phyloP scores from a whole-genome alignment of 2,797 vertebrate genomes.

The Megalops cyprinoides region DNA sequence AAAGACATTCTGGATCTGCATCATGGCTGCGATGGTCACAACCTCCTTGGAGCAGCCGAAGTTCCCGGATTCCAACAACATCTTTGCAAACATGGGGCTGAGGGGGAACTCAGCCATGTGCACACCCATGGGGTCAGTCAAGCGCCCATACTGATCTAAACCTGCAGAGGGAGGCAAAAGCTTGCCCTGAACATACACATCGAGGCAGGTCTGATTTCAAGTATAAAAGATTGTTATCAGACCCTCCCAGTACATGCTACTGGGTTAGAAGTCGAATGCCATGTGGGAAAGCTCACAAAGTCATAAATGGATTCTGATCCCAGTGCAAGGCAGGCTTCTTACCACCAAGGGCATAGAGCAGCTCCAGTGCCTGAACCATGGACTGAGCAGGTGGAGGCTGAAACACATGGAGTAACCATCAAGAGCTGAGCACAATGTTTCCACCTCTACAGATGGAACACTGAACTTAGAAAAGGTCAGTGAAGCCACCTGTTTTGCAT shows the following conservation, averaged over 20 bases:
- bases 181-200: background rate
- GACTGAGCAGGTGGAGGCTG: conserved; percentile 97
- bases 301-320: background rate
- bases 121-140: conserved; percentile 92
- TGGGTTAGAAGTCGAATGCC: too few relatives aligned
- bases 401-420: conserved; percentile 36
- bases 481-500: background rate
- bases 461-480: too few relatives aligned
- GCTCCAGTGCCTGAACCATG: conserved; percentile 97
- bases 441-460: too few relatives aligned
- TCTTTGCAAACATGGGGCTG: conserved; percentile 98
- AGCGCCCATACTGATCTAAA: conserved; percentile 90
- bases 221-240: background rate
- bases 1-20: conserved; percentile 98
- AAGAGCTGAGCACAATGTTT: background rate
- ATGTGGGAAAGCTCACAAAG: background rate
- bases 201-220: background rate
- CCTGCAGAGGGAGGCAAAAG: conserved; percentile 67
- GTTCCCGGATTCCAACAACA: conserved; percentile 96
- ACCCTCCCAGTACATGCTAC: too few relatives aligned
- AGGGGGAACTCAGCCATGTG: conserved; percentile 97
- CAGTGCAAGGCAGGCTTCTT: conserved; percentile 49
- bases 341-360: conserved; percentile 97
- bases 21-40: conserved; percentile 95
- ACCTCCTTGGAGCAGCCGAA: conserved; percentile 97